phyloP scores from a whole-genome alignment of 2,113 vertebrate genomes.

The Entomyzon cyanotis region DNA sequence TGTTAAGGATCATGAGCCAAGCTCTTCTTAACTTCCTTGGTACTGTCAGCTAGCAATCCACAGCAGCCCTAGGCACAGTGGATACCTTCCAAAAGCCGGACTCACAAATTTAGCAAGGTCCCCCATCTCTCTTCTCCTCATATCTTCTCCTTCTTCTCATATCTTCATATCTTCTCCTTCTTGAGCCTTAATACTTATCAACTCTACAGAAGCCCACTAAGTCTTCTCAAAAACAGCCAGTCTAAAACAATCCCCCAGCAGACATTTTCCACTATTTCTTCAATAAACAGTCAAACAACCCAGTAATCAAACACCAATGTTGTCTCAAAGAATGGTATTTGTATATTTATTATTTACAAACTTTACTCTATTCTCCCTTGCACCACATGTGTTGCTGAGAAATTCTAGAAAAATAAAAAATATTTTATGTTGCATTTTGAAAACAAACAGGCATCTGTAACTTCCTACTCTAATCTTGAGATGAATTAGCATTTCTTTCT shows the following conservation, averaged over 20 bases:
- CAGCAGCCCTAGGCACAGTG: neutral
- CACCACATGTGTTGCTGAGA: neutral
- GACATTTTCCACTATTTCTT: neutral
- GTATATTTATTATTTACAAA: neutral
- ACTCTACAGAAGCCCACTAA: neutral
- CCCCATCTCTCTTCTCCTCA: neutral
- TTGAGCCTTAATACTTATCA: neutral
- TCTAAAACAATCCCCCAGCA: neutral
- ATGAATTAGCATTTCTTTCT: neutral
- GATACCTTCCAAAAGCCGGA: neutral
- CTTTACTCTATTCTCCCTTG: neutral
- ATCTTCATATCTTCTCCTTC: neutral
- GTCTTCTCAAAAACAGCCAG: neutral
- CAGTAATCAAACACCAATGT: neutral
- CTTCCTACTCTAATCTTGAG: neutral
- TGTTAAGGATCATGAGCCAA: rapidly evolving
- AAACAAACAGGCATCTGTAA: neutral
- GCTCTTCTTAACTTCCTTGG: neutral
- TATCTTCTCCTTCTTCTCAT: neutral
- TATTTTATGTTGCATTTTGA: neutral
- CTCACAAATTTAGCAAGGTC: neutral
- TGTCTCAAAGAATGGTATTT: neutral
- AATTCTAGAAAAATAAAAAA: neutral
- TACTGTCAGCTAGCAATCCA: neutral
- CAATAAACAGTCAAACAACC: neutral